Percentiles rank a stretch among this genome's conserved stretches.
Conservation (phyloP, 1,140 invertebrate species). For the Araneus ventricosus region DNA sequence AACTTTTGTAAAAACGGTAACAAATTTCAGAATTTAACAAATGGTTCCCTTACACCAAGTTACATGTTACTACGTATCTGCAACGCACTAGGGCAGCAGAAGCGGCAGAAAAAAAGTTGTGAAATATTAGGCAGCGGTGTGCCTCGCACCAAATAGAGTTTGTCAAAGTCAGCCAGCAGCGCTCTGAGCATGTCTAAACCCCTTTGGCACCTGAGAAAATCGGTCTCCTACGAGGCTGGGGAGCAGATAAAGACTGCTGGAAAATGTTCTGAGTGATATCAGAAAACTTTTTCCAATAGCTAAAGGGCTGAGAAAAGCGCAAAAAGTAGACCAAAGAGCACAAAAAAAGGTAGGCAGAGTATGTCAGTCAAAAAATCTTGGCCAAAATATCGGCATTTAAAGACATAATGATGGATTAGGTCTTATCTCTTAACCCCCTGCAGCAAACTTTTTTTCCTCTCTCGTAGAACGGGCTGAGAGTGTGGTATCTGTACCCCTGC, state of each 20-base stretch:
- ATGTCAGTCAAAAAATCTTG: constrained; percentile 69
- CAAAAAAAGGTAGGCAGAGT: background rate
- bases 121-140: background rate
- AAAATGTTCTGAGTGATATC: constrained; percentile 68
- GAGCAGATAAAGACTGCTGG: background rate
- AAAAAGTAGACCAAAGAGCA: constrained; percentile 13
- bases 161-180: constrained; percentile 58
- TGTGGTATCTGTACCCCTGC: background rate
- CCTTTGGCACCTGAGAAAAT: constrained; percentile 44
- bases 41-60: background rate
- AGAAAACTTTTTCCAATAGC: constrained; percentile 53
- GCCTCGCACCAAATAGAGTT: constrained; percentile 16
- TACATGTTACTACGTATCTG: background rate
- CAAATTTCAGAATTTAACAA: background rate
- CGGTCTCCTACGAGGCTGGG: background rate
- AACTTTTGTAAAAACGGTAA: background rate
- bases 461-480: background rate
- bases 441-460: background rate
- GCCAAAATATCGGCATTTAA: constrained; percentile 71
- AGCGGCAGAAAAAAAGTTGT: background rate
- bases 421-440: constrained; percentile 43
- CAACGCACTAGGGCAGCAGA: background rate
- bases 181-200: constrained; percentile 37
- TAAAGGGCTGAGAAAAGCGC: constrained; percentile 21
- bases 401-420: constrained; percentile 72